Conservation (phyloP, 2,113 vertebrate species). For the Carassius gibelio region DNA sequence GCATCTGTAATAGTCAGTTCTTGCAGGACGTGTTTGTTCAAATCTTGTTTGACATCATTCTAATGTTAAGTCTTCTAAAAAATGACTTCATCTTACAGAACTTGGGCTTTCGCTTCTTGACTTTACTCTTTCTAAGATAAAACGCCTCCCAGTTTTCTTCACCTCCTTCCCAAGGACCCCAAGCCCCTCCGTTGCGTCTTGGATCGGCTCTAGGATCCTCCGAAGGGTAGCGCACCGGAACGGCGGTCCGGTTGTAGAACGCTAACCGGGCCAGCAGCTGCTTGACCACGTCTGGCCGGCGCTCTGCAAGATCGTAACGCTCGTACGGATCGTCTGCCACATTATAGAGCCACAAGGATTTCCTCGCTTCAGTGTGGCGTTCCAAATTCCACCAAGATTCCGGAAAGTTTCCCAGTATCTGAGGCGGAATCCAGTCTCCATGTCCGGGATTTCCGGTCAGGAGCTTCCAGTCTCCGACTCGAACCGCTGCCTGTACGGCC, state of each 20-base stretch:
- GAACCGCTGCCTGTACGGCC: conserved; percentile 90
- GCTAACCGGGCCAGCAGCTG: conserved; percentile 84
- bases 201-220: conserved; percentile 93
- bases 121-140: conserved; percentile 73
- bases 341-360: conserved; percentile 95
- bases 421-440: conserved; percentile 93
- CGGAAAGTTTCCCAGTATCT: conserved; percentile 87
- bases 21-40: conserved; percentile 52
- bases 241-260: conserved; percentile 88
- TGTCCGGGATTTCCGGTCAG: conserved; percentile 93
- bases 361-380: conserved; percentile 76
- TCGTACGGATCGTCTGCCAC: conserved; percentile 91
- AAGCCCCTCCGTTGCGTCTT: conserved; percentile 89
- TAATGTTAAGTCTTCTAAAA: conserved; percentile 89
- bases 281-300: conserved; percentile 87
- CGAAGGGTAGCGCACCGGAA: conserved; percentile 90
- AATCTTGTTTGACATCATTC: conserved; percentile 93
- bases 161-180: conserved; percentile 92
- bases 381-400: conserved; percentile 94
- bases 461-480: conserved; percentile 93
- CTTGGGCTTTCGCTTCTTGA: conserved; percentile 77
- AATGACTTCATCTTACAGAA: conserved; percentile 87
- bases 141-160: conserved; percentile 72
- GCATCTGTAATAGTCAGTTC: not conserved
- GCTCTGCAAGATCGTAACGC: conserved; percentile 83